These are phyloP conservation scores for Drosophila dunni DNA, from an alignment of 1,140 invertebrate species.

Conservation along the genomic window DNA sequence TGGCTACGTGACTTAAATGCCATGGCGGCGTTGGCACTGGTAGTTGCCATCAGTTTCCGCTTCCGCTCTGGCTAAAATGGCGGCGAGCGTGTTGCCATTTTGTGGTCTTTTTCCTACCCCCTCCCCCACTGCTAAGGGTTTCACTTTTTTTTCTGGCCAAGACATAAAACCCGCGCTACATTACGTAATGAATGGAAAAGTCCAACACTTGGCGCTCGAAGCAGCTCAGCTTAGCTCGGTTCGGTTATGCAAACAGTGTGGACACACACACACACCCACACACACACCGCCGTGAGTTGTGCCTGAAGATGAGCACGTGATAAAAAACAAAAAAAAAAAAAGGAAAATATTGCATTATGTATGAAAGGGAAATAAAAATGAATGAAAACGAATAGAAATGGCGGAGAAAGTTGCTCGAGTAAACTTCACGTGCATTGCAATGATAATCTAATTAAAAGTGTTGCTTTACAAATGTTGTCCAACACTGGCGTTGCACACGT, in stretches of 20 bases:
- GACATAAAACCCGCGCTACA: constrained; percentile 60
- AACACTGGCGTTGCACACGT: neutral
- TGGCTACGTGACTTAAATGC: constrained; percentile 79
- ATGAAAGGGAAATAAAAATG: constrained; percentile 19
- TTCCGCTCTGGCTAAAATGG: neutral
- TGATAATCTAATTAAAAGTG: constrained; percentile 29
- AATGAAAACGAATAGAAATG: neutral
- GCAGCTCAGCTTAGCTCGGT: constrained; percentile 54
- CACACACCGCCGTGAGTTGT: neutral
- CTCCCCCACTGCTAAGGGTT: neutral
- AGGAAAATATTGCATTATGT: neutral
- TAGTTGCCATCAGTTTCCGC: no score
- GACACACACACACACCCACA: constrained; percentile 7
- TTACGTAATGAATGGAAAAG: constrained; percentile 73
- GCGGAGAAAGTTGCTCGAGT: neutral
- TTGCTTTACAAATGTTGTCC: neutral
- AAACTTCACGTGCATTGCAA: constrained; percentile 22
- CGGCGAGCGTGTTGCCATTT: constrained; percentile 52
- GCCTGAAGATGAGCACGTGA: constrained; percentile 47
- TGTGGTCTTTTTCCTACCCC: constrained; percentile 41
- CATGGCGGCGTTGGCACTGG: constrained; percentile 36
- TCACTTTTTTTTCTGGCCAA: constrained; percentile 22
- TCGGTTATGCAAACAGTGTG: constrained; percentile 59
- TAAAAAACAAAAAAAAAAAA: constrained; percentile 6
- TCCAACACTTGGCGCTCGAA: constrained; percentile 42